phyloP scores from a whole-genome alignment of 2,888 invertebrate species.

The Taenaris catops region DNA sequence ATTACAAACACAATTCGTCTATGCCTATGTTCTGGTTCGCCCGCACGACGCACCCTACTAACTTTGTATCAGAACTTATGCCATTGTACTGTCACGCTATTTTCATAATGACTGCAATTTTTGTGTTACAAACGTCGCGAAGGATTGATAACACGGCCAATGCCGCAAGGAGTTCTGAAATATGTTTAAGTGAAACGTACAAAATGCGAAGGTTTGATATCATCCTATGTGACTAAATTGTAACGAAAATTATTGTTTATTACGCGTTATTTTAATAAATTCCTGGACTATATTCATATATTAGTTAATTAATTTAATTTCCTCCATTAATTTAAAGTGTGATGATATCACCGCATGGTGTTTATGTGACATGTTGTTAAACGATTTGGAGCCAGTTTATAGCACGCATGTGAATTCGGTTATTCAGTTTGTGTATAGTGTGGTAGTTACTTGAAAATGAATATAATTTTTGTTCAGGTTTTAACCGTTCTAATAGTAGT shows the following conservation, averaged over 20 bases:
- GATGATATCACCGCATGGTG: conserved; percentile 53
- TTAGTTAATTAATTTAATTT: conserved; percentile 54
- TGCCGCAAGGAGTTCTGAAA: neutral
- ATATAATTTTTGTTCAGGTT: conserved; percentile 23
- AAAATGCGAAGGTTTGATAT: conserved; percentile 13
- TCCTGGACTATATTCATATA: conserved; percentile 11
- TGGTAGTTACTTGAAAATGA: conserved; percentile 23
- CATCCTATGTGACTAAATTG: conserved; percentile 17
- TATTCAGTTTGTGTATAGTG: conserved; percentile 10
- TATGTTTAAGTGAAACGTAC: neutral
- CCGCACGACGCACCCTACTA: too few species aligned
- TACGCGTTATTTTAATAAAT: conserved; percentile 26
- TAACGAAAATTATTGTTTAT: conserved; percentile 56
- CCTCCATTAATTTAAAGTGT: conserved; percentile 41
- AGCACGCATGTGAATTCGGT: conserved; percentile 40
- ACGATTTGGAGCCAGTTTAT: conserved; percentile 40
- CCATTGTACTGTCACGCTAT: conserved; percentile 24
- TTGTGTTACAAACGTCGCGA: conserved; percentile 1
- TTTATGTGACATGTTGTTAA: conserved; percentile 39
- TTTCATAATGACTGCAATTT: conserved; percentile 6
- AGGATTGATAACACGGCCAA: neutral
- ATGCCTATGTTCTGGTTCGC: too few species aligned
- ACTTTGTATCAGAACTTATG: conserved; percentile 6
- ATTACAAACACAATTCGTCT: too few species aligned
- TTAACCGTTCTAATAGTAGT: conserved; percentile 15